These are phyloP conservation scores for Astreopora myriophthalma DNA, from an alignment of 64 coral and sea anemone genomes.

Conservation along the genomic window DNA sequence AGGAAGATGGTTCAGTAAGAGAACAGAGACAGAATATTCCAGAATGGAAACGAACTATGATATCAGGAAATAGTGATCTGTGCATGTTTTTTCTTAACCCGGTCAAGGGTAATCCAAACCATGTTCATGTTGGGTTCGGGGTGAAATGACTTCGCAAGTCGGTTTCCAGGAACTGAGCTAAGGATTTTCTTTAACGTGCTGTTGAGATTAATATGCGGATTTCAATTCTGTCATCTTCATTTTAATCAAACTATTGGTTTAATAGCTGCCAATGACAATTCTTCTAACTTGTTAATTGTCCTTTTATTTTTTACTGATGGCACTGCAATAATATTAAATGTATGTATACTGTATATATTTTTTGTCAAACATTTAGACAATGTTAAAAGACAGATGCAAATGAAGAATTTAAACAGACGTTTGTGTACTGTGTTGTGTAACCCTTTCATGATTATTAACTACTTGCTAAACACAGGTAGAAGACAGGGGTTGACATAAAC, in stretches of 20 bases:
- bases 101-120: neutral
- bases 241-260: neutral
- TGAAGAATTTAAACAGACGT: no score
- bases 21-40: neutral
- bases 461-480: no score
- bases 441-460: no score
- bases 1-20: conserved; percentile 1
- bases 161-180: neutral
- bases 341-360: neutral
- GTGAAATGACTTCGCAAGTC: neutral
- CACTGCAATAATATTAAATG: no score
- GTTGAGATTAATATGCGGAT: neutral
- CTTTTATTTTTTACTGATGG: neutral
- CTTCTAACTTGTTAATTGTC: neutral
- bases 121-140: neutral
- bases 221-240: neutral
- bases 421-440: no score
- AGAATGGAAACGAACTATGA: neutral
- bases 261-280: neutral
- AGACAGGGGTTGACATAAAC: no score
- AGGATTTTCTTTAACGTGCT: no score
- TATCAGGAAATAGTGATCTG: neutral
- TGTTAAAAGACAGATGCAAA: no score
- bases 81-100: neutral
- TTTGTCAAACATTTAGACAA: neutral